Base-by-base conservation (phyloP, 2,888 invertebrate species). In the Drosophila pseudotakahashii region DNA sequence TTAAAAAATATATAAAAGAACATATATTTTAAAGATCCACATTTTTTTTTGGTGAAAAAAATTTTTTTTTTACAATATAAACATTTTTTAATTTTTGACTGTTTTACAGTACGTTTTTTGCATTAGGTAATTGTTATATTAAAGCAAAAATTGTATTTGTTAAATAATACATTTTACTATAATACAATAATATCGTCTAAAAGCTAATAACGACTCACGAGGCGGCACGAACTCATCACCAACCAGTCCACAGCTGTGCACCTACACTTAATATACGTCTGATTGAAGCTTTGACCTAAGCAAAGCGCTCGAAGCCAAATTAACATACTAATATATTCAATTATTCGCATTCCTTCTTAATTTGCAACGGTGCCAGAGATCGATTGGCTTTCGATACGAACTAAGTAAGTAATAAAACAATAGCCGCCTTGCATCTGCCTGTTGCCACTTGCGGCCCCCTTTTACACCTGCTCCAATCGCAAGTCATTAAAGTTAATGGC, bases 241-340 rank as follows among this genome's bases (percentile, higher is more conserved):
- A 52, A 7, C 10, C 3, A 48, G 23, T 7, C 34, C 26, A 58
- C 60, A 62, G 41, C 60, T 47, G 60, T 16, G 19, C 30, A 23
- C 48, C 41, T 48, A 30, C 60, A 48, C 63, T 45, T 16, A 44
- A 14, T 52, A 41, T 47, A 9, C 37, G 45, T n/a, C 66, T 53
- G 66, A 66, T 66, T 66, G 53, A 66, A 66, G 36, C 66, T 55
- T 70, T 70, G 71, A 61, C 71, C 53, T 48, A 37, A 54, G 34
- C 51, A 55, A 68, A 45, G 54, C 58, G 61, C 36, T 23, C 16
- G 19, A 30, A 51, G 4, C 41, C n/a, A 64, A 78, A 80, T 80
- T 78, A 67, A 19, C 81, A 76, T 76, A 70, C 73, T 70, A 78
- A 75, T 70, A 63, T 63, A 71, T 78, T 72, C 72, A 78, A 77